phyloP scores from a whole-genome alignment of 2,888 invertebrate genomes.

The Apomyelois bistriatella region DNA sequence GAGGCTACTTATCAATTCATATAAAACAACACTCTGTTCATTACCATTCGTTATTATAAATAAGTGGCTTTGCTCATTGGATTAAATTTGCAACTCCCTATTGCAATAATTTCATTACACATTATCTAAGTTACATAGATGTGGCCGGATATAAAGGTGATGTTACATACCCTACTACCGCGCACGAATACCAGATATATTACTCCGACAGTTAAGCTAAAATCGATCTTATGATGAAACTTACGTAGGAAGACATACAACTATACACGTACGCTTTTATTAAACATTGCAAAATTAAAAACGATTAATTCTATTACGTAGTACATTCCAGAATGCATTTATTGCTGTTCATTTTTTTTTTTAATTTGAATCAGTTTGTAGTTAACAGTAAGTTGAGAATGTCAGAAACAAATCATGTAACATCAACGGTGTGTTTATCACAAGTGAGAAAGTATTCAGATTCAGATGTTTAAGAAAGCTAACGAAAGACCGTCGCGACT shows the following conservation, averaged over 20 bases:
- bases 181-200: slow-evolving; percentile 43
- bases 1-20: slow-evolving; percentile 56
- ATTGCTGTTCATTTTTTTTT: slow-evolving; percentile 24
- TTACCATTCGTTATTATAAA: slow-evolving; percentile 49
- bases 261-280: slow-evolving; percentile 59
- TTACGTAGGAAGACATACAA: slow-evolving; percentile 77
- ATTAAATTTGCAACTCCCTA: slow-evolving; percentile 54
- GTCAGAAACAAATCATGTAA: background rate
- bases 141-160: slow-evolving; percentile 66
- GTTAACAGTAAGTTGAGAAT: background rate
- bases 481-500: slow-evolving; percentile 18
- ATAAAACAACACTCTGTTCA: slow-evolving; percentile 57
- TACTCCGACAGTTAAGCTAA: slow-evolving; percentile 49
- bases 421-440: background rate
- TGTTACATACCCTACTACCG: slow-evolving; percentile 58
- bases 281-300: slow-evolving; percentile 40
- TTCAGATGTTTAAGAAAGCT: slow-evolving; percentile 15
- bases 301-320: slow-evolving; percentile 29
- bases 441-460: slow-evolving; percentile 16
- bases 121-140: slow-evolving; percentile 55
- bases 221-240: slow-evolving; percentile 58
- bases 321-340: slow-evolving; percentile 24
- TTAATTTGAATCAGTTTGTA: too few relatives aligned
- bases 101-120: slow-evolving; percentile 48
- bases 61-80: slow-evolving; percentile 47